phyloP scores from a whole-genome alignment of 2,888 invertebrate species.

The Polydrusus cervinus region DNA sequence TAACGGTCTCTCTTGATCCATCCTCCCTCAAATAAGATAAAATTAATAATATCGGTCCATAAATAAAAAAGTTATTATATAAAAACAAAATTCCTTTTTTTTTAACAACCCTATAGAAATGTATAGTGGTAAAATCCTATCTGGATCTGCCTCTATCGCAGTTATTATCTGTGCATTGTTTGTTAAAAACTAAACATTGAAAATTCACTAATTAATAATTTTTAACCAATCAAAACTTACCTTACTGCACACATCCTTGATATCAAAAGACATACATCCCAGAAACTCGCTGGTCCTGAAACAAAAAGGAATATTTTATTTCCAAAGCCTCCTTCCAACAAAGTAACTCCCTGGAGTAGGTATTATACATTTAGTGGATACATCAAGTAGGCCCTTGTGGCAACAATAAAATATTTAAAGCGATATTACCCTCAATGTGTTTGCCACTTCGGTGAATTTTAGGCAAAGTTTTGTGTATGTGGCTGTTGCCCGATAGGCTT shows the following conservation, averaged over 20 bases:
- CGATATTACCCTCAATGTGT: constrained; percentile 42
- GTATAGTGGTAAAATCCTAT: no score
- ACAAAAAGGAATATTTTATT: constrained; percentile 70
- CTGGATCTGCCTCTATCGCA: no score
- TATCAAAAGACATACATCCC: constrained; percentile 94
- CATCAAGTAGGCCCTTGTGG: constrained; percentile 32
- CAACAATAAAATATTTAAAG: constrained; percentile 50
- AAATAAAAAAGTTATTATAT: no score
- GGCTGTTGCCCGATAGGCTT: background rate
- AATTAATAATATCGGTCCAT: no score
- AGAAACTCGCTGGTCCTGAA: constrained; percentile 93
- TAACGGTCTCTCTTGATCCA: no score
- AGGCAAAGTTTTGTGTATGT: background rate
- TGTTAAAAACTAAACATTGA: no score
- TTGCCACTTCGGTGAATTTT: constrained; percentile 13
- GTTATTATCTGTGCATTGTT: no score
- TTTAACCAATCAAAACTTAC: constrained; percentile 70
- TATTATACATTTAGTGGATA: constrained; percentile 17
- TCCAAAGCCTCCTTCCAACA: constrained; percentile 30
- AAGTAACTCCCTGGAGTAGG: constrained; percentile 24
- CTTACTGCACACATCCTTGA: constrained; percentile 86
- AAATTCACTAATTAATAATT: no score
- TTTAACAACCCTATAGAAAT: no score
- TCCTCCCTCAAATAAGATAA: no score
- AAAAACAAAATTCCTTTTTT: no score